Base-by-base conservation (phyloP, 37 sponge, comb jelly and placozoan genomes). In the Aplysina aerophoba region DNA sequence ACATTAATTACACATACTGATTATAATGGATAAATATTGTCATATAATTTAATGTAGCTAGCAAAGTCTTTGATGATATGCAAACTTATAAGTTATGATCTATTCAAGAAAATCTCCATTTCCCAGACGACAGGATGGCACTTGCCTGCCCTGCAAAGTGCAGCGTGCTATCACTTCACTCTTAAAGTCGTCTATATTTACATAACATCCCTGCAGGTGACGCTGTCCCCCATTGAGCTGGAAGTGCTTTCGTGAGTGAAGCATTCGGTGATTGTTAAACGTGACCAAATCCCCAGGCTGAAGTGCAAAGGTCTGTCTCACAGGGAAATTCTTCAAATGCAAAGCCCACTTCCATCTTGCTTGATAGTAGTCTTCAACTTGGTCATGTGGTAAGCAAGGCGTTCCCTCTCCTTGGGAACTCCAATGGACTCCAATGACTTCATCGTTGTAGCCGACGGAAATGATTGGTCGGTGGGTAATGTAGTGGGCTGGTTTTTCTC, bases 121-220 rank as follows among this genome's bases (percentile, higher is more conserved):
- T 69, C 71, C 71, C 1, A 28, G 33, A 16, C 71, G 14, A 34
- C 35, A 17, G 13, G 14, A 12, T 11, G 71, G 33, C 33, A 69
- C 2, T 27, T 31, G 1, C 13, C 71, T 31, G 19, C 71, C 71
- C 33, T 69, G 71, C 28, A 69, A 35, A 3, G 28, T 35, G 34
- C 78, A 75, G 1, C 41, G 78, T 20, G 54, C 25, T 20, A 53
- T 24, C 16, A 75, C 54, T 75, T 75, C 54, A 24, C 78, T 75
- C 53, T 75, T 75, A 75, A 75, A 75, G 20, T 75, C 78, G 54
- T 75, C 53, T 11, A 75, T 75, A 16, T 75, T 75, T 6, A 75
- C 54, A 50, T 75, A 75, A 38, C 53, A 44, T 36, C 78, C 78
- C 41, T 75, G 78, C 44, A 75, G 53, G 53, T 75, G 78, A 19